A percentile compares a stretch with the other conserved stretches of the same genome.
phyloP scores from a whole-genome alignment of 2,797 vertebrate species.

The Dermochelys coriacea region DNA sequence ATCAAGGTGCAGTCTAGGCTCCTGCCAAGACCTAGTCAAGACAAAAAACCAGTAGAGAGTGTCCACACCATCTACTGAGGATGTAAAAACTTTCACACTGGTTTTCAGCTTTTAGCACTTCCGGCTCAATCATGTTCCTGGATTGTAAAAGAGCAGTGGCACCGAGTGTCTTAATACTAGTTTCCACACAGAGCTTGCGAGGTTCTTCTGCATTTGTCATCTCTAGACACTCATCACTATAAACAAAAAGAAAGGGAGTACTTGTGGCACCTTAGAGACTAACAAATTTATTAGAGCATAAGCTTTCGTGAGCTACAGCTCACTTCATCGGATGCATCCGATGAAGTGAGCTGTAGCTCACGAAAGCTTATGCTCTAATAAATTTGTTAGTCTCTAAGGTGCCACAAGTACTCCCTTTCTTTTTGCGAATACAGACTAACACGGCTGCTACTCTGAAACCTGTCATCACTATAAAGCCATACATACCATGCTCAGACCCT shows the following conservation, averaged over 20 bases:
- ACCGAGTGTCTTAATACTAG: neutral
- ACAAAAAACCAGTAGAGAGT: neutral
- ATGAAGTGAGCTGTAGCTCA: too few species aligned
- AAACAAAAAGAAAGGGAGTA: too few species aligned
- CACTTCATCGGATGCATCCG: too few species aligned
- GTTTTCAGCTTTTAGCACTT: neutral
- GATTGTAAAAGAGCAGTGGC: neutral
- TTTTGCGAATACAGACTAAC: too few species aligned
- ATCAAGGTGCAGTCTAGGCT: neutral
- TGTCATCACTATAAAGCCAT: neutral
- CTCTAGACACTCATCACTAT: neutral
- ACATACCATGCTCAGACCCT: neutral
- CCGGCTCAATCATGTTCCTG: neutral
- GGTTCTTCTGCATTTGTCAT: neutral
- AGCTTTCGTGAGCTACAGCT: too few species aligned
- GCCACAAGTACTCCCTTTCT: too few species aligned
- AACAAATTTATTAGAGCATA: too few species aligned
- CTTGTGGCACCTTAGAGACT: too few species aligned
- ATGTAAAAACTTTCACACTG: accelerated
- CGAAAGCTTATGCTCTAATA: too few species aligned
- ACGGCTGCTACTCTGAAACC: too few species aligned
- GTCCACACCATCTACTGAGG: neutral
- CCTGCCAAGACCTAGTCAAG: neutral
- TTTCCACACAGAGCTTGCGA: neutral
- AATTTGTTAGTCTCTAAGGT: too few species aligned